These are phyloP conservation scores for Idaea aversata DNA, from an alignment of 2,888 invertebrate species.

Conservation along the genomic window DNA sequence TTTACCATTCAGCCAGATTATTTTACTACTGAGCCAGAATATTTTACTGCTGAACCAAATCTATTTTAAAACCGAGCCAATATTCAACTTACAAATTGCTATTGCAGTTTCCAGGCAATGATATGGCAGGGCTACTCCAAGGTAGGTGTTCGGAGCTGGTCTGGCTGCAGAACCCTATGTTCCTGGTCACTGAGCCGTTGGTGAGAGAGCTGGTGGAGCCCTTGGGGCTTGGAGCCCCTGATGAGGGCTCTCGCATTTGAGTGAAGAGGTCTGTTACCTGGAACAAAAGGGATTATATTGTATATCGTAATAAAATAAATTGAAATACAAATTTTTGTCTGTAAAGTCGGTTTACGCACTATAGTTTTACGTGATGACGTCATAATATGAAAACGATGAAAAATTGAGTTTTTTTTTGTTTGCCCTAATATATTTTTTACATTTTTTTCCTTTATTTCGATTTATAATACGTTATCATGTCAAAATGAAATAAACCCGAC, in stretches of 20 bases:
- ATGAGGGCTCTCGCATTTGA: slow-evolving; percentile 85
- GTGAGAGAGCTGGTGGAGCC: slow-evolving; percentile 56
- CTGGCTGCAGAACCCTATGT: slow-evolving; percentile 68
- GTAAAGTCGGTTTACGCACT: no score
- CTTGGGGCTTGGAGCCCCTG: slow-evolving; percentile 56
- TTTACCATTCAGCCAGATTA: not conserved
- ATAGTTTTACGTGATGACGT: no score
- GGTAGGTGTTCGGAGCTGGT: slow-evolving; percentile 71
- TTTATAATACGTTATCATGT: no score
- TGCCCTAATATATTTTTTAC: no score
- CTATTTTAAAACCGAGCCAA: not conserved
- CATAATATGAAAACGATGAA: no score
- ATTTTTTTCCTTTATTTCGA: no score
- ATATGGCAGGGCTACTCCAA: slow-evolving; percentile 60
- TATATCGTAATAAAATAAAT: no score
- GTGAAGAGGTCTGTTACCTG: slow-evolving; percentile 87
- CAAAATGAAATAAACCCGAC: no score
- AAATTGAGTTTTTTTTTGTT: no score
- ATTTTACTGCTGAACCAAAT: no score
- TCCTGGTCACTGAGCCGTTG: slow-evolving; percentile 56
- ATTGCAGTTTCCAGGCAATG: slow-evolving; percentile 59
- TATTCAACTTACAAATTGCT: slow-evolving; percentile 65
- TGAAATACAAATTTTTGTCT: no score
- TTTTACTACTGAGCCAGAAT: not conserved
- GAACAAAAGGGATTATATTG: slow-evolving; percentile 37